Conservation (phyloP, 2,888 invertebrate genomes). For the Lochmaea capreae region DNA sequence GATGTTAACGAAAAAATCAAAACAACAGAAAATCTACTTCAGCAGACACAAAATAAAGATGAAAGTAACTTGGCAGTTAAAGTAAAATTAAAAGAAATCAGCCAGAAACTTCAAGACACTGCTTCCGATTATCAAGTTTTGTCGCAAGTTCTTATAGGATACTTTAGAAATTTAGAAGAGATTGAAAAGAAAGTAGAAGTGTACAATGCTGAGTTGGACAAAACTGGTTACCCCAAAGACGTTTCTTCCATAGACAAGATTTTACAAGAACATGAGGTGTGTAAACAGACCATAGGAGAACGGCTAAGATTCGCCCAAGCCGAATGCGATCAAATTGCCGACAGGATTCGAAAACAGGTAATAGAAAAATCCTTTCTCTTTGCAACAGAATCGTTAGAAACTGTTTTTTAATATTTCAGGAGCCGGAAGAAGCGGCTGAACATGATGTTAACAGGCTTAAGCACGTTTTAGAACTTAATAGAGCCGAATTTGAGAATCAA, state of each 20-base stretch:
- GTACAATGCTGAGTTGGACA: slow-evolving; percentile 66
- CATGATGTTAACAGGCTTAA: slow-evolving; percentile 78
- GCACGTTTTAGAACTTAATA: slow-evolving; percentile 71
- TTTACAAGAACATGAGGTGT: slow-evolving; percentile 74
- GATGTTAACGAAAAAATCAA: slow-evolving; percentile 78
- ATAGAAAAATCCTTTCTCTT: background rate
- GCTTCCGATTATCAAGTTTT: slow-evolving; percentile 79
- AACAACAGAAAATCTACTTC: slow-evolving; percentile 74
- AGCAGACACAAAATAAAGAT: slow-evolving; percentile 69
- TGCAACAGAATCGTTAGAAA: background rate
- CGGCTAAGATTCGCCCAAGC: slow-evolving; percentile 74
- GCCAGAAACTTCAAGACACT: slow-evolving; percentile 74
- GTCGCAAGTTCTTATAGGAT: slow-evolving; percentile 76
- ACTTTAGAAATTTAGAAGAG: slow-evolving; percentile 76
- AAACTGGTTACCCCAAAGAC: slow-evolving; percentile 64
- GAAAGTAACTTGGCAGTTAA: slow-evolving; percentile 73
- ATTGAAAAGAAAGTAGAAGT: slow-evolving; percentile 72
- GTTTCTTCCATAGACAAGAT: slow-evolving; percentile 69
- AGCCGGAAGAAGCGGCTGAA: slow-evolving; percentile 74
- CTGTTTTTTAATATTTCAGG: slow-evolving; percentile 62
- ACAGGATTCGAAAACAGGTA: slow-evolving; percentile 75
- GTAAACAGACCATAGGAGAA: slow-evolving; percentile 74
- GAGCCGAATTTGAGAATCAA: slow-evolving; percentile 73
- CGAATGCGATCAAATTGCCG: slow-evolving; percentile 77
- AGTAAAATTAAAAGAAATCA: slow-evolving; percentile 74